Evolutionary conservation across 2,113 vertebrate species (phyloP), one percentile per base, ranked within the genome.

Genomic region (Leptosomus discolor): DNA sequence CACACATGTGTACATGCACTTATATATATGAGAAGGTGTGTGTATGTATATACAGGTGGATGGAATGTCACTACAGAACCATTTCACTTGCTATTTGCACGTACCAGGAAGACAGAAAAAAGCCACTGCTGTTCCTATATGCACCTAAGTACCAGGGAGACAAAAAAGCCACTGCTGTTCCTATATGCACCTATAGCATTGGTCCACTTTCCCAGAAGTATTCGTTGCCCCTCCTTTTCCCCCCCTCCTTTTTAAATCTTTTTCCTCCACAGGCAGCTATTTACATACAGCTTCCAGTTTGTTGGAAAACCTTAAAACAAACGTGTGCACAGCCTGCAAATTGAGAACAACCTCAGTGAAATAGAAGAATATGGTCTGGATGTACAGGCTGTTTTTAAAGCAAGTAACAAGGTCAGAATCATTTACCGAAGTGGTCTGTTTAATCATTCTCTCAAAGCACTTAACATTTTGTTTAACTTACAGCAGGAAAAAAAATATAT

Each of bases 221-320:
- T 12, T 48, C 6, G 14, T 9, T 83, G 8, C 5, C 6, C 7
- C n/a, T n/a, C 4, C 7, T 8, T 11, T 48, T 45, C 11, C 12
- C 45, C 16, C 16, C 16, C 24, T 4, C 39, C 11, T 43, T 77
- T 51, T 26, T 6, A 11, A 41, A 56, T 41, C 6, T 39, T 53
- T 63, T 69, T 58, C 63, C 45, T 95, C 36, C 37, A 80, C 79
- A 69, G 36, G 41, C 78, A 94, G 39, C 39, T 76, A 71, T 94
- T 96, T 90, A 90, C 65, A 82, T n/a, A 48, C 26, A 78, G 48
- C 32, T 96, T 91, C 70, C 79, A 89, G 46, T 86, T 78, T 81
- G 15, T 45, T 80, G 58, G 71, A 63, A 94, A 91, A 83, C 76
- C 64, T 80, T 85, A 83, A 74, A 94, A 77, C 54, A 95, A 93